phyloP scores from a whole-genome alignment of 2,888 invertebrate genomes.

The Heterodera filipjevi region DNA sequence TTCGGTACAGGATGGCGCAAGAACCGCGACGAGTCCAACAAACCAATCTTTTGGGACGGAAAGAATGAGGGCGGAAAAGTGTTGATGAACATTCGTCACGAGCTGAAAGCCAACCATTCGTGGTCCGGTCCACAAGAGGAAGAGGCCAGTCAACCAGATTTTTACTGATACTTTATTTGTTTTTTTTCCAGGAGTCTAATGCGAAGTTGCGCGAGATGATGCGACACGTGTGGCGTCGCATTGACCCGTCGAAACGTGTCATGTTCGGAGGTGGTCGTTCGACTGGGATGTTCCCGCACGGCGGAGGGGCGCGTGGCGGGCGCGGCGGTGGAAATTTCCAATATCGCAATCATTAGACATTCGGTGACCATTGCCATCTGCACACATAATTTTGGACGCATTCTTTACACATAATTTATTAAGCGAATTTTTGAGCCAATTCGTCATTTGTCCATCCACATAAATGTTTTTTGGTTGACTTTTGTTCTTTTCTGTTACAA shows the following conservation, averaged over 20 bases:
- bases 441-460: no score
- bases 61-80: slow-evolving; percentile 56
- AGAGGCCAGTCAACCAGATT: slow-evolving; percentile 36
- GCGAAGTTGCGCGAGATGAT: slow-evolving; percentile 45
- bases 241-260: slow-evolving; percentile 37
- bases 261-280: slow-evolving; percentile 3
- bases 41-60: slow-evolving; percentile 60
- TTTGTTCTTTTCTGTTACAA: no score
- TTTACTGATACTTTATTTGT: background rate
- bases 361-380: no score
- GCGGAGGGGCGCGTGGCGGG: background rate
- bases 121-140: slow-evolving; percentile 51
- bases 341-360: slow-evolving; percentile 1
- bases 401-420: background rate
- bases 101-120: slow-evolving; percentile 38
- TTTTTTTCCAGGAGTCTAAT: slow-evolving; percentile 43
- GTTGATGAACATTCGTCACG: slow-evolving; percentile 54
- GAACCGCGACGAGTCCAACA: slow-evolving; percentile 55
- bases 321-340: slow-evolving; percentile 16
- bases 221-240: slow-evolving; percentile 51
- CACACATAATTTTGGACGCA: background rate
- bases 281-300: background rate
- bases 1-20: slow-evolving; percentile 63
- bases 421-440: no score
- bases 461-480: background rate